These are phyloP conservation scores for Drosophila jambulina DNA, from an alignment of 1,140 invertebrate genomes.

Conservation along the genomic window DNA sequence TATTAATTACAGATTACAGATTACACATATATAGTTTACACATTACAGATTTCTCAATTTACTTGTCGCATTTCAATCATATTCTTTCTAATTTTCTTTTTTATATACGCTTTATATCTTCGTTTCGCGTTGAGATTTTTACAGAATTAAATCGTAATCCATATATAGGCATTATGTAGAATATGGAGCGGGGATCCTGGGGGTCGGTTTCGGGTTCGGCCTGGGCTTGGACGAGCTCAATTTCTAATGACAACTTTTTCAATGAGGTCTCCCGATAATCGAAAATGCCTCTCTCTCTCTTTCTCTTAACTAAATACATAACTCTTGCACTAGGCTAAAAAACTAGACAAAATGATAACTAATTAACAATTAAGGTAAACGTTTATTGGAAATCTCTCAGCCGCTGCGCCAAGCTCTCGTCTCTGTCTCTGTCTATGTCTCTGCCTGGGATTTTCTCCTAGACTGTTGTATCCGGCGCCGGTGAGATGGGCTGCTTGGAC, in stretches of 20 bases:
- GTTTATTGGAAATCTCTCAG: conserved; percentile 80
- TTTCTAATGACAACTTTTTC: conserved; percentile 54
- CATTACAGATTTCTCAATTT: conserved; percentile 36
- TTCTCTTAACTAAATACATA: conserved; percentile 77
- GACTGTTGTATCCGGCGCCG: conserved; percentile 68
- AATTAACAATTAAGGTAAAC: conserved; percentile 84
- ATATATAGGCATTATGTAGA: conserved; percentile 39
- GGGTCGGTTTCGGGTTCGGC: conserved; percentile 14
- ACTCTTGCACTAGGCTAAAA: conserved; percentile 80
- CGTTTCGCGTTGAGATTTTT: conserved; percentile 74
- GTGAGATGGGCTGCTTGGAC: conserved; percentile 68
- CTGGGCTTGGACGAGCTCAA: conserved; percentile 20
- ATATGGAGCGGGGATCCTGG: conserved; percentile 40
- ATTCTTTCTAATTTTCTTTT: not conserved
- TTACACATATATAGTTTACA: conserved; percentile 47
- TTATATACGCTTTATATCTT: conserved; percentile 31
- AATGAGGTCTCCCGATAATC: conserved; percentile 64
- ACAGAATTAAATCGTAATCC: conserved; percentile 47
- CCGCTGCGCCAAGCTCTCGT: conserved; percentile 30
- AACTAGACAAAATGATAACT: conserved; percentile 83
- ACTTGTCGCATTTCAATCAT: conserved; percentile 7
- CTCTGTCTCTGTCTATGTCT: conserved; percentile 18
- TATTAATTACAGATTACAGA: conserved; percentile 55
- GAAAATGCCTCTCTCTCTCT: conserved; percentile 46
- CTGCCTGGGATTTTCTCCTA: conserved; percentile 9